A percentile compares a stretch with the other conserved stretches of the same genome.
phyloP scores from a whole-genome alignment of 2,797 vertebrate species.

The Gymnothorax javanicus region DNA sequence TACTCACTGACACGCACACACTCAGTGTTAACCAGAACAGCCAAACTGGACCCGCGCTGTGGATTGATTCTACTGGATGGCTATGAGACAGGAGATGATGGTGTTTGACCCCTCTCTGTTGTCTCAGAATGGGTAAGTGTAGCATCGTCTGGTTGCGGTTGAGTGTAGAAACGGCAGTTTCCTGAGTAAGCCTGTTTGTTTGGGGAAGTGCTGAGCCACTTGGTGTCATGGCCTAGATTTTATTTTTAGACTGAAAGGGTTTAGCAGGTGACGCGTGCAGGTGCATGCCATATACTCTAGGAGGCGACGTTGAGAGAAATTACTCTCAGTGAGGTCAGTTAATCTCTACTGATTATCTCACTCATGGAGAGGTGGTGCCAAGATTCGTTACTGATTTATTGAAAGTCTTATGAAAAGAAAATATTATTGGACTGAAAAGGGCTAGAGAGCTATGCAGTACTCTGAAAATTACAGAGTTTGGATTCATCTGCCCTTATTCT shows the following conservation, averaged over 20 bases:
- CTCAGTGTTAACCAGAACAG: not conserved
- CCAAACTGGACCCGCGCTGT: not conserved
- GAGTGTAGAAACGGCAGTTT: slow-evolving; percentile 60
- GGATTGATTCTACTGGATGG: not conserved
- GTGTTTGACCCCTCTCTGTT: slow-evolving; percentile 66
- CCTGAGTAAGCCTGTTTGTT: slow-evolving; percentile 62
- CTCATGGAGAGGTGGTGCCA: no score
- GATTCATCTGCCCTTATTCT: not conserved
- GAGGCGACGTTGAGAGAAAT: not conserved
- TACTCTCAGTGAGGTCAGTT: not conserved
- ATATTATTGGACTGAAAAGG: no score
- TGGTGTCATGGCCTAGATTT: slow-evolving; percentile 70
- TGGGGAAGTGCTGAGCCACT: slow-evolving; percentile 59
- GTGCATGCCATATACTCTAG: not conserved
- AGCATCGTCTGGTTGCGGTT: slow-evolving; percentile 57
- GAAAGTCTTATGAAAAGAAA: no score
- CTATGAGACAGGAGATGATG: not conserved
- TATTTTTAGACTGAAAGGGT: slow-evolving; percentile 65
- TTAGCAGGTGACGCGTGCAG: slow-evolving; percentile 34
- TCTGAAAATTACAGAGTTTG: not conserved
- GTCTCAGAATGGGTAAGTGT: slow-evolving; percentile 56
- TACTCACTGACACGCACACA: not conserved
- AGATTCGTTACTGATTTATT: no score
- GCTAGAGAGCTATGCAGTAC: no score
- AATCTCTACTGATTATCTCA: not conserved